Conservation (phyloP, 2,113 vertebrate genomes). For the Aphyosemion australe region DNA sequence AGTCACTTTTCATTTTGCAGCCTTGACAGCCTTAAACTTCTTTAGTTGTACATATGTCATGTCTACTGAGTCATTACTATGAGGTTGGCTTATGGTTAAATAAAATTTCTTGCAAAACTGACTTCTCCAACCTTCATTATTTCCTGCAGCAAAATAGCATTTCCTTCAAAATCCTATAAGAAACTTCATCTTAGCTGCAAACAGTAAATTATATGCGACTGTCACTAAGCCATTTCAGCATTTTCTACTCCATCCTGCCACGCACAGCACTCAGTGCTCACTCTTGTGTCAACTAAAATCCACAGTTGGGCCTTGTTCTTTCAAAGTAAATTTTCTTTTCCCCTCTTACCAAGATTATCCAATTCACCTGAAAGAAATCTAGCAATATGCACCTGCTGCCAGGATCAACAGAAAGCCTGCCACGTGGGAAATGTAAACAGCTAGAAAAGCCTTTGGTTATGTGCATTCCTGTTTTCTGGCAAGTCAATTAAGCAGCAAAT, state of each 20-base stretch:
- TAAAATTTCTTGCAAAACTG: slow-evolving; percentile 39
- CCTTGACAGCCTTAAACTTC: slow-evolving; percentile 24
- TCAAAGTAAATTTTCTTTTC: slow-evolving; percentile 38
- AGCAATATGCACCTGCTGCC: slow-evolving; percentile 62
- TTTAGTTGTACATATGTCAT: slow-evolving; percentile 30
- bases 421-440: slow-evolving; percentile 58
- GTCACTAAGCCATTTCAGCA: slow-evolving; percentile 56
- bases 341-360: slow-evolving; percentile 43
- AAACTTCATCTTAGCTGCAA: slow-evolving; percentile 26
- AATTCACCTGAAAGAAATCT: slow-evolving; percentile 59
- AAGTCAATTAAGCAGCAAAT: slow-evolving; percentile 83
- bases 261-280: slow-evolving; percentile 29
- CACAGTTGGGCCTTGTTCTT: slow-evolving; percentile 44
- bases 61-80: slow-evolving; percentile 28
- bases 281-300: slow-evolving; percentile 37
- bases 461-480: slow-evolving; percentile 64
- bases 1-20: slow-evolving; percentile 13
- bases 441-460: slow-evolving; percentile 59
- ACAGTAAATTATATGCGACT: slow-evolving; percentile 42
- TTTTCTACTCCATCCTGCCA: slow-evolving; percentile 54
- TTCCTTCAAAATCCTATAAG: slow-evolving; percentile 27
- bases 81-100: slow-evolving; percentile 28
- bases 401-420: slow-evolving; percentile 49
- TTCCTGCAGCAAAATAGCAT: slow-evolving; percentile 33
- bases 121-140: slow-evolving; percentile 33